Percentiles rank a stretch among this genome's conserved stretches.
These are phyloP conservation scores for Synanceia verrucosa DNA, from an alignment of 2,797 vertebrate genomes.

Conservation along the genomic window DNA sequence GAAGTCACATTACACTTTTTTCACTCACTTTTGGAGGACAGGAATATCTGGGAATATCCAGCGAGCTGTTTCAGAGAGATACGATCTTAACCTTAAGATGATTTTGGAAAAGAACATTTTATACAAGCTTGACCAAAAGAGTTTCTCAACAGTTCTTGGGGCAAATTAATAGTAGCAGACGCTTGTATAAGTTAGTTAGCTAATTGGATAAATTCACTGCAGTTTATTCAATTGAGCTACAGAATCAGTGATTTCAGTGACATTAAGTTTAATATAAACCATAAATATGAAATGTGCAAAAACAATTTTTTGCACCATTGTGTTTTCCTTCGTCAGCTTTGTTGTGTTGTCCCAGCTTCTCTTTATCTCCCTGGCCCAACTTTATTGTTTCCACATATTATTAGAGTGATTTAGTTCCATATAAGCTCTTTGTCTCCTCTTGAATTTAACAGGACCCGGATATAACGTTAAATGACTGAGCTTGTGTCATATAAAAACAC, in stretches of 20 bases:
- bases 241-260: not conserved
- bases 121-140: not conserved
- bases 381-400: not conserved
- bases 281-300: not conserved
- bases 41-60: not conserved
- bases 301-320: not conserved
- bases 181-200: not conserved
- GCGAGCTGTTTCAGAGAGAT: not conserved
- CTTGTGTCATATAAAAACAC: too few species aligned
- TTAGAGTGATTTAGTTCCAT: not conserved
- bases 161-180: not conserved
- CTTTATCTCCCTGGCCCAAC: not conserved
- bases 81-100: not conserved
- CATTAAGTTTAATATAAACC: not conserved
- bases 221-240: not conserved
- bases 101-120: not conserved
- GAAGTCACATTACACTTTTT: slow-evolving; percentile 41
- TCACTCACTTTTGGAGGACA: slow-evolving; percentile 4
- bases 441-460: not conserved
- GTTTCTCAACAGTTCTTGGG: not conserved
- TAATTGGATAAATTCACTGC: not conserved
- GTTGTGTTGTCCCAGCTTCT: not conserved
- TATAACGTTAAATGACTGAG: not conserved
- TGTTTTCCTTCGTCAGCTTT: not conserved
- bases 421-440: not conserved